Evolutionary conservation across 2,797 vertebrate genomes (phyloP).

Genomic region (Syndactyla subalaris): DNA sequence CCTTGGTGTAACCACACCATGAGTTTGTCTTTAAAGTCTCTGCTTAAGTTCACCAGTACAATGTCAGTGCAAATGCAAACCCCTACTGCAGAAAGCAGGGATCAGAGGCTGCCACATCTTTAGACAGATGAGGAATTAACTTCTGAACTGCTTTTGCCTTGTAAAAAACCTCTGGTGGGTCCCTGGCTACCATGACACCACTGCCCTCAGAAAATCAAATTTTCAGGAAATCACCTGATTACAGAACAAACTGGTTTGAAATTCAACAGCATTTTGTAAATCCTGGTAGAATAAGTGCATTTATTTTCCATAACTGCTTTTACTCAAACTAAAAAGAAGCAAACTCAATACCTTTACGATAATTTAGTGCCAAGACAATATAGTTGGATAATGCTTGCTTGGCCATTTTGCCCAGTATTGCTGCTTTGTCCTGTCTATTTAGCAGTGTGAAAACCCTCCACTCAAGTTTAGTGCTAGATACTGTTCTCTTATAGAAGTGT

Average conservation of each 20-base stretch:
- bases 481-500: neutral
- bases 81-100: neutral
- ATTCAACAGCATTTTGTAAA: conserved; percentile 1
- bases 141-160: neutral
- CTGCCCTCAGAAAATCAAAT: neutral
- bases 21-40: neutral
- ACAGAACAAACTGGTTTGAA: neutral
- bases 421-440: neutral
- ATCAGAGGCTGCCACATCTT: neutral
- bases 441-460: neutral
- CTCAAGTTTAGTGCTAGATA: neutral
- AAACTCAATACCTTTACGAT: neutral
- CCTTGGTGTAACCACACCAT: neutral
- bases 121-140: neutral
- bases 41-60: neutral
- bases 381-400: neutral
- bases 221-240: neutral
- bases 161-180: neutral
- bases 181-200: neutral
- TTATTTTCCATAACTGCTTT: neutral
- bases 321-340: neutral
- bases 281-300: neutral
- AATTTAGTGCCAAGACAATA: neutral
- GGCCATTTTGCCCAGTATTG: neutral
- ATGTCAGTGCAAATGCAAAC: neutral